Percentiles rank a stretch among this genome's conserved stretches.
Evolutionary conservation across 1,140 invertebrate genomes (phyloP).

Genomic region (Agrilus planipennis): DNA sequence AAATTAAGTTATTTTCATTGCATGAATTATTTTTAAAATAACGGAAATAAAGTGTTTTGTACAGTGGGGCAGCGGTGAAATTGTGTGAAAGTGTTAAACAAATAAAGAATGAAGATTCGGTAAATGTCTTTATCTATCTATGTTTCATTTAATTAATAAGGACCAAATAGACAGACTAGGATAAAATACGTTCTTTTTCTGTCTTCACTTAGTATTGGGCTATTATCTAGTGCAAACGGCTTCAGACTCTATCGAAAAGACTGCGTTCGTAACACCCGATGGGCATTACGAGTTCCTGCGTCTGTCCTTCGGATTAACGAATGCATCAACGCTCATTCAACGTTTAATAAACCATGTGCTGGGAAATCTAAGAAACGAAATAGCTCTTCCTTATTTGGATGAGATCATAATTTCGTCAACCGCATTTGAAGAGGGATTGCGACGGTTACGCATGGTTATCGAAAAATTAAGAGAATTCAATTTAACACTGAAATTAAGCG

Average conservation of each 20-base stretch:
- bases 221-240: constrained; percentile 18
- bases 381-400: constrained; percentile 18
- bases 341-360: constrained; percentile 30
- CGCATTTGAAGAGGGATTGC: constrained; percentile 15
- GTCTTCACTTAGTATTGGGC: too few relatives aligned
- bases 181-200: too few relatives aligned
- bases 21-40: too few relatives aligned
- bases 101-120: too few relatives aligned
- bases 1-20: too few relatives aligned
- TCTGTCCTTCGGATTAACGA: constrained; percentile 36
- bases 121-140: too few relatives aligned
- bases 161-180: too few relatives aligned
- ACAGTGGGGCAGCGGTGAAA: too few relatives aligned
- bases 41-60: too few relatives aligned
- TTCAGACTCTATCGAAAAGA: constrained; percentile 25
- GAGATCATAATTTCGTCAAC: constrained; percentile 19
- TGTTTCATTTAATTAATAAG: too few relatives aligned
- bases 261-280: constrained; percentile 21
- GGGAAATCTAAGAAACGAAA: constrained; percentile 12
- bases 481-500: constrained; percentile 12
- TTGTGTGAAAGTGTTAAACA: too few relatives aligned
- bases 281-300: constrained; percentile 34
- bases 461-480: constrained; percentile 8
- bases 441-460: constrained; percentile 17
- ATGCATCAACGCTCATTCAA: constrained; percentile 33